phyloP scores from a whole-genome alignment of 2,888 invertebrate species.

The Torymus aiolomorphi region DNA sequence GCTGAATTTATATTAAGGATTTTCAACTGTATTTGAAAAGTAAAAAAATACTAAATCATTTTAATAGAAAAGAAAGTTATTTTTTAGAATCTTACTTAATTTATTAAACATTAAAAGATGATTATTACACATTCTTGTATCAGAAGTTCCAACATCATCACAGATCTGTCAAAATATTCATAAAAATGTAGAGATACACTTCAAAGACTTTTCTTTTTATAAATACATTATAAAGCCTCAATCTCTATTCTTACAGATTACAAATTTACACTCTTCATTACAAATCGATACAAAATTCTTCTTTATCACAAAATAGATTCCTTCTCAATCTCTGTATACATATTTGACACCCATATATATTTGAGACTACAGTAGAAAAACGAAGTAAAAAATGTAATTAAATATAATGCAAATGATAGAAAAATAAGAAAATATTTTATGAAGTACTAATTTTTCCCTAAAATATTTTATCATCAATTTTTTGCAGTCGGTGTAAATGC shows the following conservation, averaged over 20 bases:
- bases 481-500: conserved; percentile 12
- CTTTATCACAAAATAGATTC: conserved; percentile 53
- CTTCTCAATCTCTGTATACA: conserved; percentile 23
- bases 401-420: conserved; percentile 37
- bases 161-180: conserved; percentile 12
- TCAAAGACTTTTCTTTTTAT: conserved; percentile 14
- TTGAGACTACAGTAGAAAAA: conserved; percentile 27
- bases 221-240: conserved; percentile 25
- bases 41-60: too few species aligned
- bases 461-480: not conserved
- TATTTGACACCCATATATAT: not conserved
- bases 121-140: too few species aligned
- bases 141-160: not conserved
- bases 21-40: too few species aligned
- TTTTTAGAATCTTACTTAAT: too few species aligned
- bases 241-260: conserved; percentile 23
- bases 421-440: conserved; percentile 12
- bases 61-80: too few species aligned
- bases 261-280: not conserved
- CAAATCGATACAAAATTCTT: conserved; percentile 41
- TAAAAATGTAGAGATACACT: conserved; percentile 34
- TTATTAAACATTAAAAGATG: too few species aligned
- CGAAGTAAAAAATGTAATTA: conserved; percentile 43
- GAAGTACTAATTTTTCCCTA: too few species aligned
- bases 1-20: too few species aligned